Conservation (phyloP, 64 coral and sea anemone species). For the Montipora cactus region DNA sequence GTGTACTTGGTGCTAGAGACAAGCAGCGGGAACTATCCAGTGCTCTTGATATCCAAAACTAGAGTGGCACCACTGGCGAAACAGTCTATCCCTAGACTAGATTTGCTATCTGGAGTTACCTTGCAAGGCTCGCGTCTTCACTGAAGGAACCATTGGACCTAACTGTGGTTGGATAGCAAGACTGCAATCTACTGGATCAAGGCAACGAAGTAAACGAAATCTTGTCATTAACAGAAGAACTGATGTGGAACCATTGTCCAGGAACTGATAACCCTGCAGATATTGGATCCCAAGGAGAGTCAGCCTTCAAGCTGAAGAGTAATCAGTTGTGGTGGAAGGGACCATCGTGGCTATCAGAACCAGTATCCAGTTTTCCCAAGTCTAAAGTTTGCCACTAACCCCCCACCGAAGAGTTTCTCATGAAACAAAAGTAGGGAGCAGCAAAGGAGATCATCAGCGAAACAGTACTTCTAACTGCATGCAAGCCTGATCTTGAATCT, state of each 20-base stretch:
- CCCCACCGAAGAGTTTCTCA: neutral
- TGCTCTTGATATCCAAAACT: slow-evolving; percentile 9
- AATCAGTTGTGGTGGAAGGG: too few species aligned
- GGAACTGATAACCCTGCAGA: slow-evolving; percentile 64
- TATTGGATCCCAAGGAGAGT: slow-evolving; percentile 42
- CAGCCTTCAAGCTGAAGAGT: too few species aligned
- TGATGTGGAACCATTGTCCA: slow-evolving; percentile 57
- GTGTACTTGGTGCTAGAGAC: slow-evolving; percentile 60
- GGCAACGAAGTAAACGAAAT: slow-evolving; percentile 27
- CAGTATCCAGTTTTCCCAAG: too few species aligned
- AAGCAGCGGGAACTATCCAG: slow-evolving; percentile 4
- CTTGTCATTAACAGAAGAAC: slow-evolving; percentile 24
- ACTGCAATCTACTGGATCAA: slow-evolving; percentile 56
- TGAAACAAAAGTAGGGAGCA: neutral
- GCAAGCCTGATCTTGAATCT: neutral
- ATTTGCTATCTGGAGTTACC: slow-evolving; percentile 24
- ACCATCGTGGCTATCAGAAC: too few species aligned
- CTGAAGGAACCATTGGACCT: slow-evolving; percentile 19
- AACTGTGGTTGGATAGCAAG: slow-evolving; percentile 29
- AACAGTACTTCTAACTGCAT: neutral
- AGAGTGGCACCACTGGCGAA: slow-evolving; percentile 29
- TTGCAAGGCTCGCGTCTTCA: slow-evolving; percentile 9
- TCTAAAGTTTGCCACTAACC: neutral
- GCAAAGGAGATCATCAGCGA: neutral
- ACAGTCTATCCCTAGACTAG: slow-evolving; percentile 32